These are phyloP conservation scores for Cryptocheilus praepositus DNA, from an alignment of 2,888 invertebrate genomes.

Conservation along the genomic window DNA sequence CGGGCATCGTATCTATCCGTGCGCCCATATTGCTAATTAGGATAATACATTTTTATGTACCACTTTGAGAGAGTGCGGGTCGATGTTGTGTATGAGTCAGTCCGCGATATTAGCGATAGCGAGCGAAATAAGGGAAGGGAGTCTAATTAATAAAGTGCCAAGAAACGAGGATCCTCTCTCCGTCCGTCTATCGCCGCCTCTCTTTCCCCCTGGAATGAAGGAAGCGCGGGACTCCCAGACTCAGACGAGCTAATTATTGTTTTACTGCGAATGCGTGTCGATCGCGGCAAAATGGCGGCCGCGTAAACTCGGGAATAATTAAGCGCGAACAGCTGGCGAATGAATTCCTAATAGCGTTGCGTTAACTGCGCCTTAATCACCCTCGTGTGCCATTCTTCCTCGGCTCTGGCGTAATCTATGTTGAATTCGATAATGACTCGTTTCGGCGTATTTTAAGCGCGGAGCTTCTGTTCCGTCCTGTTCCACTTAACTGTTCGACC, in stretches of 20 bases:
- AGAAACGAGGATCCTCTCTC: not conserved
- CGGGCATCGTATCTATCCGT: not conserved
- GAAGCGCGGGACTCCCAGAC: not conserved
- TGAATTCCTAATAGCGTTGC: constrained; percentile 14
- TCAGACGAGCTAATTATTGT: constrained; percentile 25
- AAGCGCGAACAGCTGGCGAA: constrained; percentile 4
- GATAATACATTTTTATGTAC: constrained; percentile 4
- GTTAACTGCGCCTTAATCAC: constrained; percentile 9
- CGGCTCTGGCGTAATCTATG: not conserved
- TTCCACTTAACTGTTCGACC: too few species aligned
- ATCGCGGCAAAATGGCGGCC: not conserved
- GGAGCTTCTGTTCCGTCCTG: too few species aligned
- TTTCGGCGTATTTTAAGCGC: not conserved
- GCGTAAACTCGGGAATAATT: constrained; percentile 14
- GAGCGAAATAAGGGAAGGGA: not conserved
- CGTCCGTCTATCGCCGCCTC: too few species aligned
- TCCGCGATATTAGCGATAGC: not conserved
- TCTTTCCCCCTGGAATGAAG: not conserved
- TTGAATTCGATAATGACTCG: constrained; percentile 1
- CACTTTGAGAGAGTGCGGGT: too few species aligned
- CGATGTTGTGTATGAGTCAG: too few species aligned
- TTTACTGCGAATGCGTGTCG: constrained; percentile 37
- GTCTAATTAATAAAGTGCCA: constrained; percentile 7
- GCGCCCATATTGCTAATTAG: constrained; percentile 3
- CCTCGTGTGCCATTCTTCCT: not conserved